Evolutionary conservation across 2,113 vertebrate species (phyloP).

Genomic region (Pseudopipra pipra): DNA sequence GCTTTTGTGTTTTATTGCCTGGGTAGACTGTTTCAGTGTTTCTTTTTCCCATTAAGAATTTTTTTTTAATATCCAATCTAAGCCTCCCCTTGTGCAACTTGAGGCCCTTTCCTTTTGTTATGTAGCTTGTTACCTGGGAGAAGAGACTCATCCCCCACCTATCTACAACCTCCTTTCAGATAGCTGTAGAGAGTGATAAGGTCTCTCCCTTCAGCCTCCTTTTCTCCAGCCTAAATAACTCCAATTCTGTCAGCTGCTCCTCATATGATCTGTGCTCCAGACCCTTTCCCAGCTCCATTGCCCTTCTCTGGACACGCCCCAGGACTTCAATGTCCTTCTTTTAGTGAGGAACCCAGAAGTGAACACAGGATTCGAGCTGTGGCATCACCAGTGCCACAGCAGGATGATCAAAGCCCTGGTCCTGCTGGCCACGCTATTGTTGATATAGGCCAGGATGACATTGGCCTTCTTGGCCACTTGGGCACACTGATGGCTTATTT

Average conservation of each 20-base stretch:
- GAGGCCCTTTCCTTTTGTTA: background rate
- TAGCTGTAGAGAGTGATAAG: background rate
- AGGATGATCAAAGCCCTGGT: background rate
- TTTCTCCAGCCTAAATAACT: background rate
- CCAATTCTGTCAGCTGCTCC: background rate
- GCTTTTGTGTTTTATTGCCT: too few species aligned
- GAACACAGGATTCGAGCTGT: background rate
- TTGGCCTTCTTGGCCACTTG: background rate
- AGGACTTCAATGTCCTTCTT: background rate
- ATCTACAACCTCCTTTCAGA: background rate
- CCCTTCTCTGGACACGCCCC: background rate
- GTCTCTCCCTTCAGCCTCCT: background rate
- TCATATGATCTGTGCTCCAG: background rate
- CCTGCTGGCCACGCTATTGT: background rate
- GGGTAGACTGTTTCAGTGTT: background rate
- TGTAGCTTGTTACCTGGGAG: background rate
- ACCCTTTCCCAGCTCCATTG: too few species aligned
- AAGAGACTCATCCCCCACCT: background rate
- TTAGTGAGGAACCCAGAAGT: background rate
- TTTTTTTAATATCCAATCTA: background rate
- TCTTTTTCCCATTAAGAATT: background rate
- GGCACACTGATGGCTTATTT: background rate
- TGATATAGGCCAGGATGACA: background rate
- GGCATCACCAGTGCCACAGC: background rate
- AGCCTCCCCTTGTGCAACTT: background rate